Evolutionary conservation across 2,888 invertebrate species (phyloP), one percentile per base, ranked within the genome.

Genomic region (Drosophila meridionalis): DNA sequence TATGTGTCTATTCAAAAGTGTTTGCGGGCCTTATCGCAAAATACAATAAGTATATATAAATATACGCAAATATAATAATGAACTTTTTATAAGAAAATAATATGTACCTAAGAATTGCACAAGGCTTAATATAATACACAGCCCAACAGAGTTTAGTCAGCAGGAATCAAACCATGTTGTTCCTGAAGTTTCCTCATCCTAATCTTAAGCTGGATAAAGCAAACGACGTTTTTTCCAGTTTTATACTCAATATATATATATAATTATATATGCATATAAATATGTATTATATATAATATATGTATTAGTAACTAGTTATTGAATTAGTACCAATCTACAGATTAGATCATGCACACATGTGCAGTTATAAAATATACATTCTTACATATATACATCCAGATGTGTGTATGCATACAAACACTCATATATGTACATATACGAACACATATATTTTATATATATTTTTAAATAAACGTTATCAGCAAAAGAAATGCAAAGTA

Each of bases 401-500:
- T 14, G 3, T 50, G 5, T 32, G 5, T 20, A 32, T 48, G 5
- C 1, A 12, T 14, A 12, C 28, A 6, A 3, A 28, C 14, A 20
- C 3, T 11, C 4, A 11, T 34, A 50, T 1, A 50, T n/a, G 2
- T 32, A 28, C 0, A 30, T 14, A 14, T 3, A 4, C 32, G 4
- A 4, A n/a, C 14, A 50, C 4, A 34, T 11, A 20, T 20, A 50
- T 14, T 4, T 1, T 14, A 14, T 4, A 14, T 1, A 48, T 32
- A 50, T 50, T 32, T 14, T 20, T 34, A 50, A 34, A n/a, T 8
- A 30, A 30, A 4, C 8, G 48, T 34, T 50, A 50, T 50, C 50
- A 50, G n/a, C 32, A n/a, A 5, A 50, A 20, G 5, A 50, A 50
- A n/a, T n/a, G 9, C 50, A 50, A 50, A 50, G 32, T n/a, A n/a